These are phyloP conservation scores for Sitobion miscanthi DNA, from an alignment of 1,140 invertebrate genomes.

Conservation along the genomic window DNA sequence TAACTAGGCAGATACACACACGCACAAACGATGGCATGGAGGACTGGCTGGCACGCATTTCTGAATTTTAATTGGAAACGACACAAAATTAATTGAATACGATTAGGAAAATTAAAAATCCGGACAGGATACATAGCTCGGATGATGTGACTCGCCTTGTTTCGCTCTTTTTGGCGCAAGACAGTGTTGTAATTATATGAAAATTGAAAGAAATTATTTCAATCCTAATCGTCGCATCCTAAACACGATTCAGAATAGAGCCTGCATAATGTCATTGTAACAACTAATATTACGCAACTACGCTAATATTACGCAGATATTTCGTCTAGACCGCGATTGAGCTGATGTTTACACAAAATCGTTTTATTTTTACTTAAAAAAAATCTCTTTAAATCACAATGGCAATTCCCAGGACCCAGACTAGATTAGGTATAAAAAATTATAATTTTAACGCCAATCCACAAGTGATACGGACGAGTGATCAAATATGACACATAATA, in stretches of 20 bases:
- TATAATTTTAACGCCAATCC: neutral
- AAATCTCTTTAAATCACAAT: neutral
- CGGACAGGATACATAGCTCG: neutral
- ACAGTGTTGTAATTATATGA: neutral
- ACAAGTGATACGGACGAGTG: neutral
- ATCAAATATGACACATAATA: neutral
- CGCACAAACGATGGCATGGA: neutral
- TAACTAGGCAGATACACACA: neutral
- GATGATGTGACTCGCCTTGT: neutral
- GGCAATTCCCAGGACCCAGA: neutral
- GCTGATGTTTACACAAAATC: neutral
- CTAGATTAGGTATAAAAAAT: neutral
- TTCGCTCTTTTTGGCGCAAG: neutral
- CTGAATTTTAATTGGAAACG: conserved; percentile 29
- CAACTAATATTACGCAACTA: neutral
- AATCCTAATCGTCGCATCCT: neutral
- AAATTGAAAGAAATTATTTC: neutral
- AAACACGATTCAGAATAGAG: neutral
- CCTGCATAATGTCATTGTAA: neutral
- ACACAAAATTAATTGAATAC: conserved; percentile 11
- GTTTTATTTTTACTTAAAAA: neutral
- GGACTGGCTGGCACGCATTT: neutral
- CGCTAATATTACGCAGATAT: neutral
- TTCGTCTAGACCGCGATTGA: neutral
- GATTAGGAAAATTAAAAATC: neutral